Evolutionary conservation across 2,888 invertebrate species (phyloP).

Genomic region (Beris chalybata): DNA sequence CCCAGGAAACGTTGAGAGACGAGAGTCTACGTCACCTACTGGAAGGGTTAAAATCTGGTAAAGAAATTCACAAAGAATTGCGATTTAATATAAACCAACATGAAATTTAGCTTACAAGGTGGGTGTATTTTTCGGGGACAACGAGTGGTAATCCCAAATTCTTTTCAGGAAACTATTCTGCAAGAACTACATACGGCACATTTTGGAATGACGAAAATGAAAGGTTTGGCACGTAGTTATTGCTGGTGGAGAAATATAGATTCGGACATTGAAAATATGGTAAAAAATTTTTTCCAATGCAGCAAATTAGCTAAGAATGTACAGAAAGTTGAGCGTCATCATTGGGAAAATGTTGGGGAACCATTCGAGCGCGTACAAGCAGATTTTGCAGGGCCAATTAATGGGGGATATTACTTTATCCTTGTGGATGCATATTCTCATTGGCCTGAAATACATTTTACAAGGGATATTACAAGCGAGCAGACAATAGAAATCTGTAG

Average conservation of each 20-base stretch:
- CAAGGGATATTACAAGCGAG: conserved; percentile 24
- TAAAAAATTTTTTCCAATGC: conserved; percentile 35
- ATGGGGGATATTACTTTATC: conserved; percentile 20
- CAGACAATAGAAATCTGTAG: neutral
- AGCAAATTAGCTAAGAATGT: conserved; percentile 30
- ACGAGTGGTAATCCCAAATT: neutral
- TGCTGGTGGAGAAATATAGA: conserved; percentile 40
- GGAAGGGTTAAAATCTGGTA: neutral
- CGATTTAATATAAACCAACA: neutral
- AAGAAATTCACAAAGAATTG: neutral
- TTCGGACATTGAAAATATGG: conserved; percentile 38
- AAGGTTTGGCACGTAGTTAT: conserved; percentile 35
- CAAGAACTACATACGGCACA: conserved; percentile 34
- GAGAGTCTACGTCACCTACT: neutral
- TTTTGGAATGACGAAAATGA: conserved; percentile 33
- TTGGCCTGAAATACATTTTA: conserved; percentile 38
- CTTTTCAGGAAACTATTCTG: neutral
- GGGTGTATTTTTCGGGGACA: conserved; percentile 30
- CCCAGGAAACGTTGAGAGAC: conserved; percentile 18
- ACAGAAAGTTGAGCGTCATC: conserved; percentile 34
- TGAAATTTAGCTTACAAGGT: conserved; percentile 39
- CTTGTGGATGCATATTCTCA: conserved; percentile 40
- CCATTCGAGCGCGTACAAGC: conserved; percentile 42
- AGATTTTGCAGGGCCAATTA: conserved; percentile 37
- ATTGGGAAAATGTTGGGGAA: conserved; percentile 37